Conservation (phyloP, 2,797 vertebrate genomes). For the Anas acuta region DNA sequence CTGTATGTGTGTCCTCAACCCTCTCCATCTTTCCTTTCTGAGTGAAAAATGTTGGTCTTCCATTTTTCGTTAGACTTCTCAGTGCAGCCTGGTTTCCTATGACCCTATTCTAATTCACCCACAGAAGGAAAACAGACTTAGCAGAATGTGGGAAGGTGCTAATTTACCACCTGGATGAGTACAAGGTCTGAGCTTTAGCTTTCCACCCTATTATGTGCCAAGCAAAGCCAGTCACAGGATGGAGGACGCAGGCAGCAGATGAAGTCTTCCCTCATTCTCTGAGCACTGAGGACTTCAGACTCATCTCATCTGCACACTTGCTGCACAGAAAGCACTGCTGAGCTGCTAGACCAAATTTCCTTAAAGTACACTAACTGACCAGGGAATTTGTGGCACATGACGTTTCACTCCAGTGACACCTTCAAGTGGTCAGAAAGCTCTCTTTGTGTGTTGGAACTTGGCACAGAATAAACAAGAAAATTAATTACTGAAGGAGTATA, state of each 20-base stretch:
- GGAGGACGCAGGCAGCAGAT: not conserved
- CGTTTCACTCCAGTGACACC: not conserved
- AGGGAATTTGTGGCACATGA: not conserved
- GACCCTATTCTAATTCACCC: not conserved
- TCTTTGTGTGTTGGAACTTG: not conserved
- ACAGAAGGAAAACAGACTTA: conserved; percentile 35
- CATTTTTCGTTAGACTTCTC: conserved; percentile 21
- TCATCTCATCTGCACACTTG: not conserved
- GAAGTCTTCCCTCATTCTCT: not conserved
- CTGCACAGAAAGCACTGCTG: not conserved
- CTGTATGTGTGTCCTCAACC: not conserved
- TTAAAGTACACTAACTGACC: not conserved
- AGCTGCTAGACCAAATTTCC: not conserved
- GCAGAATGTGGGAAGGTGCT: not conserved
- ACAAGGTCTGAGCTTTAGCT: not conserved
- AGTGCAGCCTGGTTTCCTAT: not conserved
- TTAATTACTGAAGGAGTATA: not conserved
- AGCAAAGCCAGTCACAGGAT: conserved; percentile 1
- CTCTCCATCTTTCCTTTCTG: not conserved
- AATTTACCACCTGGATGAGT: conserved; percentile 12
- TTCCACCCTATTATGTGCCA: not conserved
- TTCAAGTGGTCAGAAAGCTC: not conserved
- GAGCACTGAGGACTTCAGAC: not conserved
- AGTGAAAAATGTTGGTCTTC: conserved; percentile 43
- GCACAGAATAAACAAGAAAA: not conserved